phyloP scores from a whole-genome alignment of 1,140 invertebrate genomes.

The Bombus impatiens region DNA sequence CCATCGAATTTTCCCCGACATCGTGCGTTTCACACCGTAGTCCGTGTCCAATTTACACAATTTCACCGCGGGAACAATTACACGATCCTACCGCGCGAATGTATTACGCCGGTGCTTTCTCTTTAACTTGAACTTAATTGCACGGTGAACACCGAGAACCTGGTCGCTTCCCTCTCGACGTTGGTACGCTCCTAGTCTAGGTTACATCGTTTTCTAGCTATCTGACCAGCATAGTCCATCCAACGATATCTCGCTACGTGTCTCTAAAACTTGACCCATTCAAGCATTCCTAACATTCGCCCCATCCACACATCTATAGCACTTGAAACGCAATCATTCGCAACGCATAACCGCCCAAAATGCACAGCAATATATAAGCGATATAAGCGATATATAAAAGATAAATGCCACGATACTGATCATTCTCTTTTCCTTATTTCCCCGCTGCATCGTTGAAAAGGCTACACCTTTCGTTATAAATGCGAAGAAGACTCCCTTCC shows the following conservation, averaged over 20 bases:
- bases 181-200: neutral
- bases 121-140: conserved; percentile 54
- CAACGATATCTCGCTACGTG: no score
- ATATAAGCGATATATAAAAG: no score
- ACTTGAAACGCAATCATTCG: no score
- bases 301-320: no score
- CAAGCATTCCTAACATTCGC: no score
- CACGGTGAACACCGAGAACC: neutral
- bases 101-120: conserved; percentile 46
- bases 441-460: no score
- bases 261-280: no score
- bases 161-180: conserved; percentile 34
- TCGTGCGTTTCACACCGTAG: neutral
- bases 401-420: no score
- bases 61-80: conserved; percentile 53
- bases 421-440: no score
- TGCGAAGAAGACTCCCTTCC: neutral
- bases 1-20: neutral
- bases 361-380: no score
- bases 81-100: conserved; percentile 9
- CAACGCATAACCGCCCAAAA: no score
- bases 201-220: conserved; percentile 16
- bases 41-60: conserved; percentile 38
- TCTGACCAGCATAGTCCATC: neutral
- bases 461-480: no score